phyloP scores from a whole-genome alignment of 2,888 invertebrate species.

The Thymelicus lineola region DNA sequence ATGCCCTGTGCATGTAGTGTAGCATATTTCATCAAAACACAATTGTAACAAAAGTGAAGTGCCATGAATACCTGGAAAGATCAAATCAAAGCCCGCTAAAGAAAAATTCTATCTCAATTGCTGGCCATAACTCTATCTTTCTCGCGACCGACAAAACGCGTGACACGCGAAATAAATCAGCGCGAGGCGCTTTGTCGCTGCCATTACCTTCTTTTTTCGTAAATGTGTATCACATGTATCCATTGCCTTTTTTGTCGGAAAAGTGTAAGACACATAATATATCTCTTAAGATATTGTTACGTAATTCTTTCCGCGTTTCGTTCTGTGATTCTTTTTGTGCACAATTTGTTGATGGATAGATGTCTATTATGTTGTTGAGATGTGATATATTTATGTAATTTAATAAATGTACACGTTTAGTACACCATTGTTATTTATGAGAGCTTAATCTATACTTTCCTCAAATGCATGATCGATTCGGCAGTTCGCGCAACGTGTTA shows the following conservation, averaged over 20 bases:
- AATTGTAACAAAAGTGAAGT: not conserved
- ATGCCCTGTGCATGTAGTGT: too few species aligned
- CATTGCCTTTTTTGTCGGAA: conserved; percentile 37
- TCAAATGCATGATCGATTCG: too few species aligned
- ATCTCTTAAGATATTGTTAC: conserved; percentile 29
- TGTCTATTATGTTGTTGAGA: conserved; percentile 28
- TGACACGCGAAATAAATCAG: conserved; percentile 43
- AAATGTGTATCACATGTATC: conserved; percentile 36
- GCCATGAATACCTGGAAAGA: conserved; percentile 4
- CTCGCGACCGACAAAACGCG: conserved; percentile 30
- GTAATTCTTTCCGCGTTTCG: conserved; percentile 34
- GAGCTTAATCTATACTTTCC: too few species aligned
- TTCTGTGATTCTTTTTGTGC: conserved; percentile 33
- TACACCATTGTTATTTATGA: not conserved
- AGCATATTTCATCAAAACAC: too few species aligned
- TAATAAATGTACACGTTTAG: conserved; percentile 1
- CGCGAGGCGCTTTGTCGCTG: conserved; percentile 38
- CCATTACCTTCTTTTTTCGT: conserved; percentile 45
- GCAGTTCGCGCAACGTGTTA: too few species aligned
- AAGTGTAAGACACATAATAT: conserved; percentile 32
- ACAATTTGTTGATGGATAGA: conserved; percentile 32
- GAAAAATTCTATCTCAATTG: conserved; percentile 31
- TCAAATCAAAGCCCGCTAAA: conserved; percentile 24
- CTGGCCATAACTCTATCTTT: conserved; percentile 24
- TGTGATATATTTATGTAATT: conserved; percentile 20